Conservation (phyloP, 2,113 vertebrate species). For the Erythrocebus patas region DNA sequence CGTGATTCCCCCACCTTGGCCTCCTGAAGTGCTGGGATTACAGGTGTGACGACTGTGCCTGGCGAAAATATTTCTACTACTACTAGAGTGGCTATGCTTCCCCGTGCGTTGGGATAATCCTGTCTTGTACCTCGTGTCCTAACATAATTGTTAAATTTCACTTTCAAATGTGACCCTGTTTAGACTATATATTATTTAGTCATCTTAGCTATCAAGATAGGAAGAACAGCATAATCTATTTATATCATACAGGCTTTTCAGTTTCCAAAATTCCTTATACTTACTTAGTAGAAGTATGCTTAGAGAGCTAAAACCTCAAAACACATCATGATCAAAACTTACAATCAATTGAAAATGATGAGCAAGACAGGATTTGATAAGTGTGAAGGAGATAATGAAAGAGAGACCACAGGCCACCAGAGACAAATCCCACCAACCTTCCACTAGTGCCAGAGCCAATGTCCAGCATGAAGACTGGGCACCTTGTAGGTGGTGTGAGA, state of each 20-base stretch:
- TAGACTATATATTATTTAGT: background rate
- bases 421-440: background rate
- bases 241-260: background rate
- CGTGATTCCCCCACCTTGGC: too few relatives aligned
- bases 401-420: background rate
- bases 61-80: background rate
- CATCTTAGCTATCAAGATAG: background rate
- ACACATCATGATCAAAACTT: background rate
- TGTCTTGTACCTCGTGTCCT: background rate
- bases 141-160: background rate
- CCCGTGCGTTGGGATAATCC: background rate
- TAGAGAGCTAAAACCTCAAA: background rate
- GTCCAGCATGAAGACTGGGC: background rate
- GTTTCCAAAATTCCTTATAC: background rate
- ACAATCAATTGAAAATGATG: background rate
- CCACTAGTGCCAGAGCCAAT: background rate
- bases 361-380: background rate
- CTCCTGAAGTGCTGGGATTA: too few relatives aligned
- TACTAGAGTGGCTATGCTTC: background rate
- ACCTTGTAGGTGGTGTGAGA: background rate
- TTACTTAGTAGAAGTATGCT: background rate
- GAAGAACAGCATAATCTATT: background rate
- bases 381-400: background rate
- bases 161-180: background rate
- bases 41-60: too few relatives aligned